phyloP scores from a whole-genome alignment of 2,888 invertebrate species.

The Macropis europaea region DNA sequence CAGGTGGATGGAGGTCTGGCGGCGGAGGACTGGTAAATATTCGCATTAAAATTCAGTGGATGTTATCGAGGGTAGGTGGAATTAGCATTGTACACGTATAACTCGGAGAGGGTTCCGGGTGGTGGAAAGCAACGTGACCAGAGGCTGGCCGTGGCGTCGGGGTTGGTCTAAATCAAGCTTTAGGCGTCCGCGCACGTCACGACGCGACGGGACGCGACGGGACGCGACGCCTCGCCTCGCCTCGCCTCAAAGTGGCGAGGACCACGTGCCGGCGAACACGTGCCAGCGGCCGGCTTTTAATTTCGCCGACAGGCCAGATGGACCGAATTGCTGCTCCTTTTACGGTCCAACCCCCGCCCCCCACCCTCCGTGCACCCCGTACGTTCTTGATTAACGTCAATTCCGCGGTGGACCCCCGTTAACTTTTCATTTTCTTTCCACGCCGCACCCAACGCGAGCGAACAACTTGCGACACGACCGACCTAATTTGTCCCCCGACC shows the following conservation, averaged over 20 bases:
- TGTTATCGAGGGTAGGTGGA: conserved; percentile 6
- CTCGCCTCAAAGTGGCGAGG: background rate
- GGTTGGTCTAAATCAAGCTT: conserved; percentile 29
- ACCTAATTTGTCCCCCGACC: background rate
- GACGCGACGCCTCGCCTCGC: too few species aligned
- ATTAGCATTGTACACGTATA: conserved; percentile 36
- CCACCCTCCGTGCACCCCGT: background rate
- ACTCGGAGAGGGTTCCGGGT: too few species aligned
- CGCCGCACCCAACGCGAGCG: background rate
- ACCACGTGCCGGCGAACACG: conserved; percentile 34
- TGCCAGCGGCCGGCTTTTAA: conserved; percentile 32
- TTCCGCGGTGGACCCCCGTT: conserved; percentile 39
- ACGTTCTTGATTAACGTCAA: conserved; percentile 52
- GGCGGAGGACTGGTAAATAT: conserved; percentile 41
- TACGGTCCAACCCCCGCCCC: conserved; percentile 5
- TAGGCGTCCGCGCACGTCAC: conserved; percentile 39
- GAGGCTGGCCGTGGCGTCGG: background rate
- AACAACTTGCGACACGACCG: background rate
- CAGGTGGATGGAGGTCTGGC: too few species aligned
- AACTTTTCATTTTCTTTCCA: conserved; percentile 41
- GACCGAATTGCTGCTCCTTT: conserved; percentile 28
- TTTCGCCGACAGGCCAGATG: conserved; percentile 47
- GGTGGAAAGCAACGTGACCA: conserved; percentile 30
- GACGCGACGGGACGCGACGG: too few species aligned
- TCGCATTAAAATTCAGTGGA: conserved; percentile 42